These are phyloP conservation scores for Verasper variegatus DNA, from an alignment of 2,113 vertebrate genomes.

Conservation along the genomic window DNA sequence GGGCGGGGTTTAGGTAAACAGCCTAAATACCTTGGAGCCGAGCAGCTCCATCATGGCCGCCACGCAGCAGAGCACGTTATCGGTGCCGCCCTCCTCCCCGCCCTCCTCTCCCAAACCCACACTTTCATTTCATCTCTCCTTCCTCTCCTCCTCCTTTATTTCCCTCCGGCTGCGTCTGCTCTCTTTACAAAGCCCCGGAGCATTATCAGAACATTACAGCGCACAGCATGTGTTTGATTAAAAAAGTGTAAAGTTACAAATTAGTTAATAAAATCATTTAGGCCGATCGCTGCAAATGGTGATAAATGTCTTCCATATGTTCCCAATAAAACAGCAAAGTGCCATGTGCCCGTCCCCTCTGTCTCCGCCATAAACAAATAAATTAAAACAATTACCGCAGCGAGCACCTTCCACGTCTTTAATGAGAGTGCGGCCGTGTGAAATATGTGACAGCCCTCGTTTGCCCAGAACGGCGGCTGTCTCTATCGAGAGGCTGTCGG, in stretches of 20 bases:
- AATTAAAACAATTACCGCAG: constrained; percentile 86
- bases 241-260: constrained; percentile 86
- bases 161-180: constrained; percentile 78
- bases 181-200: constrained; percentile 82
- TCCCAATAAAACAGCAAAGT: constrained; percentile 80
- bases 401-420: constrained; percentile 73
- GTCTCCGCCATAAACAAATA: constrained; percentile 82
- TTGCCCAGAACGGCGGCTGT: constrained; percentile 71
- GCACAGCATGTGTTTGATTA: constrained; percentile 82
- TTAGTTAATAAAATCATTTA: constrained; percentile 83
- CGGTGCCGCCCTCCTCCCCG: neutral
- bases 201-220: constrained; percentile 73
- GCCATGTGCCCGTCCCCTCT: constrained; percentile 82
- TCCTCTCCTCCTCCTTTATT: constrained; percentile 64
- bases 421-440: constrained; percentile 67
- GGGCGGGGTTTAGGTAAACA: constrained; percentile 62
- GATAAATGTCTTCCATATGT: constrained; percentile 84
- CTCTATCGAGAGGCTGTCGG: constrained; percentile 60
- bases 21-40: constrained; percentile 59
- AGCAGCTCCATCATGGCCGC: constrained; percentile 56
- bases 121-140: constrained; percentile 56
- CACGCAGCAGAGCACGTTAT: constrained; percentile 26
- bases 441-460: constrained; percentile 76
- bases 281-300: constrained; percentile 81
- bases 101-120: constrained; percentile 5